phyloP scores from a whole-genome alignment of 1,140 invertebrate genomes.

The Plectrocnemia conspersa region DNA sequence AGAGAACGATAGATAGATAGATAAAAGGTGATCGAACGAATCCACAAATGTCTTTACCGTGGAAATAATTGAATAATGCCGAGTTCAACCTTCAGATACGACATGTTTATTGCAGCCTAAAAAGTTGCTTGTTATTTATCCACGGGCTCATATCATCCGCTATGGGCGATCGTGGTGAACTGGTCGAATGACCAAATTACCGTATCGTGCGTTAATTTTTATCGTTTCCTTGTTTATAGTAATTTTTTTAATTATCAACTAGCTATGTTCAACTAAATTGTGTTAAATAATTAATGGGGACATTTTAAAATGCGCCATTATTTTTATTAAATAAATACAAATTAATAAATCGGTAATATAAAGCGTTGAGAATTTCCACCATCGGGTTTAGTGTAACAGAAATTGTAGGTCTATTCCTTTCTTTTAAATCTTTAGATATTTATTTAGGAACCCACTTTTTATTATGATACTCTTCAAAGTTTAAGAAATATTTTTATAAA shows the following conservation, averaged over 20 bases:
- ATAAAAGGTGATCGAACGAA: too few relatives aligned
- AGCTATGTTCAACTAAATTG: not conserved
- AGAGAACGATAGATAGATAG: too few relatives aligned
- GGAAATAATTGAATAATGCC: slow-evolving; percentile 33
- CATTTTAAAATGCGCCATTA: not conserved
- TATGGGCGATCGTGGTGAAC: not conserved
- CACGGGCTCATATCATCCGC: not conserved
- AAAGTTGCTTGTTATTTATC: slow-evolving; percentile 20
- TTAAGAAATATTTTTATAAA: too few relatives aligned
- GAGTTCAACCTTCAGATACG: slow-evolving; percentile 25
- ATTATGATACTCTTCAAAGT: too few relatives aligned
- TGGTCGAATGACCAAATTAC: not conserved
- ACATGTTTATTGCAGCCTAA: slow-evolving; percentile 30
- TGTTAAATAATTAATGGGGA: not conserved
- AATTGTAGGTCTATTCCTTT: too few relatives aligned
- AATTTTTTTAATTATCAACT: not conserved
- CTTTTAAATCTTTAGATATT: too few relatives aligned
- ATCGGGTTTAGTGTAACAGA: too few relatives aligned
- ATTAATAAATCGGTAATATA: too few relatives aligned
- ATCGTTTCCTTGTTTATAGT: not conserved
- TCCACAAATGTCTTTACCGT: too few relatives aligned
- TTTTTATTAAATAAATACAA: not conserved
- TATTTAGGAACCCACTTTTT: too few relatives aligned
- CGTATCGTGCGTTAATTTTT: too few relatives aligned
- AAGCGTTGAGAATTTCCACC: too few relatives aligned